These are phyloP conservation scores for Allenopithecus nigroviridis DNA, from an alignment of 2,797 vertebrate species.

Conservation along the genomic window DNA sequence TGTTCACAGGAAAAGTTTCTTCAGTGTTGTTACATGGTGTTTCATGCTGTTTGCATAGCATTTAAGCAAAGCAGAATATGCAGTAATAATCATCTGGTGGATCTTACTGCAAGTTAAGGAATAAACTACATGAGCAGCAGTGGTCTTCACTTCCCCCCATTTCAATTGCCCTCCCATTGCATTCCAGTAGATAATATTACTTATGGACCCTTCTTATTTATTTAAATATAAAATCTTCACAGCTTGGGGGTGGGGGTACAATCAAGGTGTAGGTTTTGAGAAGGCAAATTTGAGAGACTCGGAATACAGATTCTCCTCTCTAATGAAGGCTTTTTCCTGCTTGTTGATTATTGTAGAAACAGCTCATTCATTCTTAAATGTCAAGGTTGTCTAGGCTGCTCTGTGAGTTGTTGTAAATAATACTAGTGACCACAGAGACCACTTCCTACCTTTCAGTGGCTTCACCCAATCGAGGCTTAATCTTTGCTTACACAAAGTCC, in stretches of 20 bases:
- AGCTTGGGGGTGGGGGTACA: not conserved
- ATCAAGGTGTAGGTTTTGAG: not conserved
- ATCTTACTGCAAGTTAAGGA: not conserved
- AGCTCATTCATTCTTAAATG: not conserved
- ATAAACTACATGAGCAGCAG: not conserved
- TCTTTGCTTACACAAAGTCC: not conserved
- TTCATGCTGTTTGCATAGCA: not conserved
- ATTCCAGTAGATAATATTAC: not conserved
- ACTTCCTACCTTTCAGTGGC: not conserved
- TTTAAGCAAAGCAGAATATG: not conserved
- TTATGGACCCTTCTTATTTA: not conserved
- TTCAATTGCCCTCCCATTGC: not conserved
- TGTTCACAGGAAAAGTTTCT: not conserved
- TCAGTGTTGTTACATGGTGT: not conserved
- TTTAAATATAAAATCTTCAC: not conserved
- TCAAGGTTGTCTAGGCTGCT: not conserved
- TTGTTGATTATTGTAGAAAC: not conserved
- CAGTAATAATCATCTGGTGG: not conserved
- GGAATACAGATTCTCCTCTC: not conserved
- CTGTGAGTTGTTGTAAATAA: constrained; percentile 30
- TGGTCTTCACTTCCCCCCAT: not conserved
- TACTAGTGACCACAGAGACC: not conserved
- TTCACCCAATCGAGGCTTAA: not conserved
- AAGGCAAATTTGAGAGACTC: not conserved
- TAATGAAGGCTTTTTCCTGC: not conserved